Percentiles rank a stretch among this genome's conserved stretches.
Conservation (phyloP, 2,113 vertebrate species). For the Circaetus gallicus region DNA sequence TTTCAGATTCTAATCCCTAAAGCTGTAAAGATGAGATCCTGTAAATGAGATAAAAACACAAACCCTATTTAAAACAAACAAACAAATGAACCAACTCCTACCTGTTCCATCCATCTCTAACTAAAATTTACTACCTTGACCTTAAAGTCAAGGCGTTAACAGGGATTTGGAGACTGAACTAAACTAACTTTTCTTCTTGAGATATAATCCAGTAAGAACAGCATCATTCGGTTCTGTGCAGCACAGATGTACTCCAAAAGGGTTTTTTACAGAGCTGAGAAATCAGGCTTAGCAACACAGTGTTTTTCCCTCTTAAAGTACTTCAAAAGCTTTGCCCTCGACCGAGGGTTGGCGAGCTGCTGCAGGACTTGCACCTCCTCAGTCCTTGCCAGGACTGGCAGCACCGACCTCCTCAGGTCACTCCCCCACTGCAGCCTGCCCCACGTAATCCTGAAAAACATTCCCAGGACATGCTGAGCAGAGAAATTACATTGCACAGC, state of each 20-base stretch:
- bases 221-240: neutral
- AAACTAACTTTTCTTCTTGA: neutral
- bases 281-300: neutral
- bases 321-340: neutral
- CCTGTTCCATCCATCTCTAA: neutral
- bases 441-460: neutral
- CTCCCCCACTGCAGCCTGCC: neutral
- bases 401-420: neutral
- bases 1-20: neutral
- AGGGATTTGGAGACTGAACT: neutral
- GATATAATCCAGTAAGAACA: neutral
- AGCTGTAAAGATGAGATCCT: neutral
- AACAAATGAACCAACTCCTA: neutral
- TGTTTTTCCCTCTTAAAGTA: neutral
- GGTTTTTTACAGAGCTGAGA: neutral
- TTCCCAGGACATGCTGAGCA: neutral
- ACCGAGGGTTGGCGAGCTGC: accelerated
- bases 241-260: neutral
- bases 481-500: neutral
- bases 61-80: neutral
- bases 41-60: neutral
- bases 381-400: neutral
- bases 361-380: neutral
- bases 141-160: neutral
- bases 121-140: neutral